These are phyloP conservation scores for Peribatodes rhomboidaria DNA, from an alignment of 2,888 invertebrate species.

Conservation along the genomic window DNA sequence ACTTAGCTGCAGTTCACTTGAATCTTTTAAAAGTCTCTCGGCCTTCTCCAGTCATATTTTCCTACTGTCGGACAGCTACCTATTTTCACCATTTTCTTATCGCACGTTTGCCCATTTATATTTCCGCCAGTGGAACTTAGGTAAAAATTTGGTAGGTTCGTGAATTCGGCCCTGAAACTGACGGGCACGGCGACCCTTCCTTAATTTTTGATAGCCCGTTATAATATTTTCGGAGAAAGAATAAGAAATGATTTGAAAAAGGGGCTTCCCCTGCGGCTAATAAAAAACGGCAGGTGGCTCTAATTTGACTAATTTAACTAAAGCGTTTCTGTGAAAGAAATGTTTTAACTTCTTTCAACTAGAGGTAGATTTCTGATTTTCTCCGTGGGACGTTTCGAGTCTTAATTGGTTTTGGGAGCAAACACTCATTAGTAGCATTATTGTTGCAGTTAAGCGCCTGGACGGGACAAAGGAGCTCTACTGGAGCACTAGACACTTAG, in stretches of 20 bases:
- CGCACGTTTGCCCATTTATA: not conserved
- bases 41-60: no score
- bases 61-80: no score
- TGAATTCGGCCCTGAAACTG: not conserved
- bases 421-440: constrained; percentile 4
- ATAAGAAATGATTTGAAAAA: constrained; percentile 25
- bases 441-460: not conserved
- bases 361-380: constrained; percentile 24
- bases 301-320: constrained; percentile 34
- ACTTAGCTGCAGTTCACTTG: no score
- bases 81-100: no score
- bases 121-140: not conserved
- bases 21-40: no score
- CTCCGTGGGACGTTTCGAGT: constrained; percentile 5
- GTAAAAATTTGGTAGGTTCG: not conserved
- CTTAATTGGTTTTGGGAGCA: constrained; percentile 13
- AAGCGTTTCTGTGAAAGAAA: constrained; percentile 20
- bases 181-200: constrained; percentile 1
- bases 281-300: constrained; percentile 29
- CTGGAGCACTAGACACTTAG: not conserved
- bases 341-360: constrained; percentile 21
- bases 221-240: constrained; percentile 19
- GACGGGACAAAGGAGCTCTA: not conserved
- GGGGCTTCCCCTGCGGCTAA: constrained; percentile 17
- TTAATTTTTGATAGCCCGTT: constrained; percentile 13